phyloP scores from a whole-genome alignment of 1,140 invertebrate species.

The Amphibalanus amphitrite region DNA sequence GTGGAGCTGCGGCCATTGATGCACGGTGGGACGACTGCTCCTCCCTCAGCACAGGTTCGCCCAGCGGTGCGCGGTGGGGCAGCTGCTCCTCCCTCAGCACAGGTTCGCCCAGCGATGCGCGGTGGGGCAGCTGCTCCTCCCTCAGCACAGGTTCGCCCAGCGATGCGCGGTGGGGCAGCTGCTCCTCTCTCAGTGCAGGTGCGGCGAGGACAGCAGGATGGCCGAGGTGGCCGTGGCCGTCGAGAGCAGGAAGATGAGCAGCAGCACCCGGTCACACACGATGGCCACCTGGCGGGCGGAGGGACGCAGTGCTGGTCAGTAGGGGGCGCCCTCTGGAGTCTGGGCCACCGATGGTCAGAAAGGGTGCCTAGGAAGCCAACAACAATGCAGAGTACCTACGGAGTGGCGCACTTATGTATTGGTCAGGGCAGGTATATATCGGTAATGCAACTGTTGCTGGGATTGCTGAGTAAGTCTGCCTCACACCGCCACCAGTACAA shows the following conservation, averaged over 20 bases:
- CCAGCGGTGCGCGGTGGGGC: no score
- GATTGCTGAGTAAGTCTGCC: no score
- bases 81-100: background rate
- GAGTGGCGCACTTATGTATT: background rate
- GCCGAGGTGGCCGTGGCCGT: slow-evolving; percentile 42
- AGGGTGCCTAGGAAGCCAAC: no score
- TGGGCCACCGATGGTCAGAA: no score
- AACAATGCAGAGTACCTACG: background rate
- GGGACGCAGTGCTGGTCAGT: slow-evolving; percentile 37
- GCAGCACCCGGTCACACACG: slow-evolving; percentile 42
- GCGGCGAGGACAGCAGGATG: slow-evolving; percentile 40
- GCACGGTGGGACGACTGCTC: no score
- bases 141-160: background rate
- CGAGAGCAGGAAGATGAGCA: slow-evolving; percentile 45
- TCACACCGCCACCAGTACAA: no score
- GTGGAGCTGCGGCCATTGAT: no score
- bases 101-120: background rate
- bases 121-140: background rate
- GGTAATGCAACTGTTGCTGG: no score
- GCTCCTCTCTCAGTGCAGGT: slow-evolving; percentile 23
- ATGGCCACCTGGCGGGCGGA: slow-evolving; percentile 49
- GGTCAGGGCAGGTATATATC: background rate
- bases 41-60: no score
- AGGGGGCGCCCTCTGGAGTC: no score
- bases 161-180: background rate